Percentiles rank a stretch among this genome's conserved stretches.
phyloP scores from a whole-genome alignment of 1,140 invertebrate genomes.

The Pteromalus puparum region DNA sequence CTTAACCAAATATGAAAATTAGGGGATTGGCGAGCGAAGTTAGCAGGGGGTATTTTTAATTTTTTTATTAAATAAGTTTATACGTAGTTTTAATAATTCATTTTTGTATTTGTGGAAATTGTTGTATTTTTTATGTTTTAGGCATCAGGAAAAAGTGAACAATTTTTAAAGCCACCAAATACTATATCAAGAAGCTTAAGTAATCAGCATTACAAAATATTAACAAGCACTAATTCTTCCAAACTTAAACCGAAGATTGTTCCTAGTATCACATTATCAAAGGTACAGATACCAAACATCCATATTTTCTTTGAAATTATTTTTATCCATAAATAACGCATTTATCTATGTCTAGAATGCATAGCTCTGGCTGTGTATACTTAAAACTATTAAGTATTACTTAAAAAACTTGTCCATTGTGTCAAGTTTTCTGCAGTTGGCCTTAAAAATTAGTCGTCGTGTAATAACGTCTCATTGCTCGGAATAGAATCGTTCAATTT shows the following conservation, averaged over 20 bases:
- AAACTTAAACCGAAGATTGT: slow-evolving; percentile 80
- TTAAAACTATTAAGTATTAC: no score
- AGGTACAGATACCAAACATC: slow-evolving; percentile 49
- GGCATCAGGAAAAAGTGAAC: slow-evolving; percentile 80
- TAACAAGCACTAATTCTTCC: slow-evolving; percentile 74
- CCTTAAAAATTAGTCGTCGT: no score
- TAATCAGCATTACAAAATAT: slow-evolving; percentile 79
- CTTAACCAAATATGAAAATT: no score
- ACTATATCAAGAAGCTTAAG: slow-evolving; percentile 78
- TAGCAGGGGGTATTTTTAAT: no score
- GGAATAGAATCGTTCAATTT: no score
- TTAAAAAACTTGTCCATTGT: no score
- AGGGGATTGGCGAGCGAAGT: no score
- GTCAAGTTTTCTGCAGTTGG: no score
- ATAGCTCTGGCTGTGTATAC: no score
- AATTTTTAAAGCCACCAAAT: slow-evolving; percentile 85
- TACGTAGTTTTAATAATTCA: slow-evolving; percentile 18
- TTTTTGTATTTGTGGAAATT: slow-evolving; percentile 39
- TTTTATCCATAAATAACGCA: no score
- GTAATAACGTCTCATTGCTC: no score
- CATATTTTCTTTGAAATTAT: background rate
- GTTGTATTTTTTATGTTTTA: slow-evolving; percentile 58
- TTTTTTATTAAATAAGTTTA: background rate
- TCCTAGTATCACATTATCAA: slow-evolving; percentile 72
- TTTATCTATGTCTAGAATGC: no score